Evolutionary conservation across 2,888 invertebrate genomes (phyloP).

Genomic region (Polymixis lichenea): DNA sequence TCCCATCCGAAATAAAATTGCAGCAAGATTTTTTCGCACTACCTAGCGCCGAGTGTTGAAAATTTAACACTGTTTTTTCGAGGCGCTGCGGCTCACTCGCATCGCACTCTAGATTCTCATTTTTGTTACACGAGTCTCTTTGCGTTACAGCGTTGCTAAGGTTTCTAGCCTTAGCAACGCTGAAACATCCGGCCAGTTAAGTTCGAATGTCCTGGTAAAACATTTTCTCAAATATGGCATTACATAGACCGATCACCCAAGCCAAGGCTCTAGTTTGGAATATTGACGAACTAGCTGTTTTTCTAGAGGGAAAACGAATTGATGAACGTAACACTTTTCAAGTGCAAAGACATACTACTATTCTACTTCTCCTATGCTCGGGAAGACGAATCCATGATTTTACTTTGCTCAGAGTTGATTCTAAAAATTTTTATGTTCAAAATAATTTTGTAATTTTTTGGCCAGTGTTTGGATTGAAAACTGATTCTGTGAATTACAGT

Average conservation of each 20-base stretch:
- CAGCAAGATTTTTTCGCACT: no score
- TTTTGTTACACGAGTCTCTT: slow-evolving; percentile 3
- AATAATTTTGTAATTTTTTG: no score
- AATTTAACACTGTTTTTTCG: no score
- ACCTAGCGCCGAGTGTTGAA: no score
- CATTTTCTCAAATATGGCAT: background rate
- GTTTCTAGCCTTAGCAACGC: background rate
- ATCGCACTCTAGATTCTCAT: no score
- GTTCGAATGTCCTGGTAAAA: background rate
- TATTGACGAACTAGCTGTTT: background rate
- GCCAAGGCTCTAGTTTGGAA: background rate
- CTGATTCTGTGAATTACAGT: background rate
- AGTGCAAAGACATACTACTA: background rate
- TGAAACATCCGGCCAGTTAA: background rate
- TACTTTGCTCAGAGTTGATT: background rate
- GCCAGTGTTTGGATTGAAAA: background rate
- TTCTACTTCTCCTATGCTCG: background rate
- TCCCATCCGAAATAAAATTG: no score
- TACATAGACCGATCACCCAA: no score
- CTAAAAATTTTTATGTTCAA: background rate
- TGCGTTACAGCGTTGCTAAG: no score
- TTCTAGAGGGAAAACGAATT: background rate
- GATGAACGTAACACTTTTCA: slow-evolving; percentile 1
- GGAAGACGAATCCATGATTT: background rate
- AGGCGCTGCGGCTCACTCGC: background rate